Evolutionary conservation across 2,888 invertebrate species (phyloP).

Genomic region (Drosophila helvetica): DNA sequence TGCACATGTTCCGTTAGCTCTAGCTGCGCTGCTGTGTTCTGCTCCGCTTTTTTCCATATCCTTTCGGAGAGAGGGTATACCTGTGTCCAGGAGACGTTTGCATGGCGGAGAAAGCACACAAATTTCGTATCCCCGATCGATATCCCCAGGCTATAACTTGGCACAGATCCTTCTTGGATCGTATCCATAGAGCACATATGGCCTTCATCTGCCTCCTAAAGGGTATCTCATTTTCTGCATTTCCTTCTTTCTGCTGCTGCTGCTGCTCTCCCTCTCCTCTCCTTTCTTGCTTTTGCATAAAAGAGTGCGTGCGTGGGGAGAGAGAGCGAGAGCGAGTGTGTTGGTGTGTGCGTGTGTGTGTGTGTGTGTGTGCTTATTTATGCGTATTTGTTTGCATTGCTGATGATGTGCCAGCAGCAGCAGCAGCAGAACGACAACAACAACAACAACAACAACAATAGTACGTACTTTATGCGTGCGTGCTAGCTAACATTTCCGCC

Average conservation of each 20-base stretch:
- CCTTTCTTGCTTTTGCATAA: slow-evolving; percentile 49
- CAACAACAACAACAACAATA: slow-evolving; percentile 34
- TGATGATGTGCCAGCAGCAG: slow-evolving; percentile 72
- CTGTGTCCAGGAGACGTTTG: no score
- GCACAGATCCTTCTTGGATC: neutral
- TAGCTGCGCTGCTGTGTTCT: slow-evolving; percentile 26
- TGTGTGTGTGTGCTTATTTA: slow-evolving; percentile 74
- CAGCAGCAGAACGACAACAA: slow-evolving; percentile 18
- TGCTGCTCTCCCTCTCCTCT: slow-evolving; percentile 4
- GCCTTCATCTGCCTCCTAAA: neutral
- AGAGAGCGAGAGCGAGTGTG: neutral
- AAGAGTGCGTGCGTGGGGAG: slow-evolving; percentile 48
- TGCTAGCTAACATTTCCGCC: slow-evolving; percentile 48
- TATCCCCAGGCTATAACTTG: neutral
- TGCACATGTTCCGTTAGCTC: slow-evolving; percentile 65
- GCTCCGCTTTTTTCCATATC: neutral
- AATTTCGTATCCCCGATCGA: no score
- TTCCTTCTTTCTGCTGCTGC: slow-evolving; percentile 23
- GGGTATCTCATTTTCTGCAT: neutral
- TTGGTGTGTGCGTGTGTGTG: slow-evolving; percentile 10
- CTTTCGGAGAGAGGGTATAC: neutral
- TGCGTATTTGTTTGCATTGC: slow-evolving; percentile 81
- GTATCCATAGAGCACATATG: no score
- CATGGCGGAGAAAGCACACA: neutral
- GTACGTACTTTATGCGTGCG: slow-evolving; percentile 53